Conservation (phyloP, 2,797 vertebrate species). For the Pipistrellus pygmaeus region DNA sequence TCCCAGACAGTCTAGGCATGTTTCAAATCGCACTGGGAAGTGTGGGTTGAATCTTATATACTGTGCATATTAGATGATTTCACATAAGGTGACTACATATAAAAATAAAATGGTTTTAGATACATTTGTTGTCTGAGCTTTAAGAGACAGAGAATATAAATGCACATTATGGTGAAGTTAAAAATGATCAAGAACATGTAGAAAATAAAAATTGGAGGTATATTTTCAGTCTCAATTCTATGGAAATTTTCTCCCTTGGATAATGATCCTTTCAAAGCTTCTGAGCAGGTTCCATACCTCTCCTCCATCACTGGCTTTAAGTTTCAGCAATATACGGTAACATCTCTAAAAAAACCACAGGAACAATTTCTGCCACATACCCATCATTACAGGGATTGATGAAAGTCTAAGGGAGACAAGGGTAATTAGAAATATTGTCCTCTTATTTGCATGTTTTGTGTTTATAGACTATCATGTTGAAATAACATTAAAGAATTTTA, state of each 20-base stretch:
- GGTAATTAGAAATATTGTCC: neutral
- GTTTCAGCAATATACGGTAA: neutral
- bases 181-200: slow-evolving; percentile 51
- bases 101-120: slow-evolving; percentile 56
- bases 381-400: neutral
- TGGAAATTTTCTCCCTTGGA: slow-evolving; percentile 3
- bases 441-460: neutral
- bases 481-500: slow-evolving; percentile 48
- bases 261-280: slow-evolving; percentile 39
- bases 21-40: slow-evolving; percentile 68
- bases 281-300: neutral
- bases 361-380: neutral
- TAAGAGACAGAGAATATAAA: slow-evolving; percentile 58
- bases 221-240: slow-evolving; percentile 45
- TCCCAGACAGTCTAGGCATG: slow-evolving; percentile 61
- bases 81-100: slow-evolving; percentile 59
- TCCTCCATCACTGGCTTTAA: neutral
- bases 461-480: slow-evolving; percentile 29
- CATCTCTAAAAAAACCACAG: slow-evolving; percentile 35
- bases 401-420: neutral
- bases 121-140: slow-evolving; percentile 34
- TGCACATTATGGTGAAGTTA: neutral
- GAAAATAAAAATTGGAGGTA: neutral
- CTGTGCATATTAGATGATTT: slow-evolving; percentile 49
- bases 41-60: slow-evolving; percentile 53